Percentiles rank a stretch among this genome's conserved stretches.
Conservation (phyloP, 1,140 invertebrate species). For the Drosophila watanabei region DNA sequence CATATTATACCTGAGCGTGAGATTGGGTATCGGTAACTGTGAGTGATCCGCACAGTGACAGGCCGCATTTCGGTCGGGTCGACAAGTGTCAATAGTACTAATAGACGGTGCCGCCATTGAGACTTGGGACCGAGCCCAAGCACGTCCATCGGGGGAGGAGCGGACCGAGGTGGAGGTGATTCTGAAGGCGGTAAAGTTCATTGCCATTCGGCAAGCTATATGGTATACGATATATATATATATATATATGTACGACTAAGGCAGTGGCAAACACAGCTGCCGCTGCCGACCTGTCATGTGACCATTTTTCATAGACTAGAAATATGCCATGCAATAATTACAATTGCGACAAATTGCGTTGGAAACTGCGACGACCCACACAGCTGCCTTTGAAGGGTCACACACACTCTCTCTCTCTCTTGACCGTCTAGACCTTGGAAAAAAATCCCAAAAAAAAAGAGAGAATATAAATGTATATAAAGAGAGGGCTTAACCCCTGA, state of each 20-base stretch:
- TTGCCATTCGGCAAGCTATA: conserved; percentile 65
- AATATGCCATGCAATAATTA: conserved; percentile 11
- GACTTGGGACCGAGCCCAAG: conserved; percentile 45
- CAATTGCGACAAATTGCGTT: conserved; percentile 24
- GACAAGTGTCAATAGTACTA: conserved; percentile 83
- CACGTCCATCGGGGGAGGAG: conserved; percentile 28
- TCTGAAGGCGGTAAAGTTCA: conserved; percentile 77
- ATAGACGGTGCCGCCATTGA: conserved; percentile 56
- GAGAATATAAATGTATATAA: background rate
- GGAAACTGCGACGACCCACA: conserved; percentile 16
- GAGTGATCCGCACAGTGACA: conserved; percentile 76
- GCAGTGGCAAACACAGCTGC: conserved; percentile 73
- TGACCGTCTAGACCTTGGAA: conserved; percentile 44
- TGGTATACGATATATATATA: background rate
- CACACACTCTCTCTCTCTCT: conserved; percentile 6
- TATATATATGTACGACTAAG: background rate
- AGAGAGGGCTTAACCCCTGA: conserved; percentile 33
- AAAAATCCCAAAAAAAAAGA: conserved; percentile 1
- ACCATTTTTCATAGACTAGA: conserved; percentile 67
- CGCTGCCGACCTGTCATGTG: conserved; percentile 66
- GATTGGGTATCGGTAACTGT: conserved; percentile 44
- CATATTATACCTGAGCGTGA: conserved; percentile 36
- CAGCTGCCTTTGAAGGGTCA: conserved; percentile 52
- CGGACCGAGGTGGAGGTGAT: conserved; percentile 17
- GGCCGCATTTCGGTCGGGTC: conserved; percentile 74